These are phyloP conservation scores for Brienomyrus longianalis DNA, from an alignment of 2,113 vertebrate species.

Conservation along the genomic window DNA sequence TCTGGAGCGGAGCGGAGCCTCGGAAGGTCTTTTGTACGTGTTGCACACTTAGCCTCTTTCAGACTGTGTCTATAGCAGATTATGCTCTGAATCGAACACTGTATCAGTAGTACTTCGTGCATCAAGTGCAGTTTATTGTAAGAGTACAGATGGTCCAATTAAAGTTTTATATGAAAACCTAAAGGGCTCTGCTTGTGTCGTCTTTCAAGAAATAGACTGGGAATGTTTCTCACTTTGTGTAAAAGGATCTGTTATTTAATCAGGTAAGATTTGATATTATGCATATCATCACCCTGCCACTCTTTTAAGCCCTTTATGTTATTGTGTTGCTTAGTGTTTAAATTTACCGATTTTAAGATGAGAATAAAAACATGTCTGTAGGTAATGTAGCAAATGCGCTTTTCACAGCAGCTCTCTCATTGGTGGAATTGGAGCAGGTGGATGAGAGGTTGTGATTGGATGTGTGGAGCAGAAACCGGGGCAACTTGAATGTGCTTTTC, in stretches of 20 bases:
- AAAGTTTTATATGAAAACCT: conserved; percentile 41
- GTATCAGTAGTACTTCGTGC: conserved; percentile 28
- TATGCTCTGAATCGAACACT: neutral
- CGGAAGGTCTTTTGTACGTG: conserved; percentile 15
- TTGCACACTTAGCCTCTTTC: neutral
- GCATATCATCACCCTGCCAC: neutral
- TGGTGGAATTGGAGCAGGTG: neutral
- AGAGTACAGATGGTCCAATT: conserved; percentile 28
- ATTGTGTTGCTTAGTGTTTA: neutral
- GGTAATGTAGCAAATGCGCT: neutral
- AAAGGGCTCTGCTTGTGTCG: neutral
- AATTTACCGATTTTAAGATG: neutral
- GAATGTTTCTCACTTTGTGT: neutral
- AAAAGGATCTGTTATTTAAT: neutral
- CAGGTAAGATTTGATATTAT: neutral
- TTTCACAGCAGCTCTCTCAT: neutral
- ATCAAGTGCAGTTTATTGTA: conserved; percentile 30
- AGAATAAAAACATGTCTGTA: neutral
- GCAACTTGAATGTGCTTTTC: neutral
- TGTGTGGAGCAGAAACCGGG: neutral
- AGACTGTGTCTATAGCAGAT: conserved; percentile 6
- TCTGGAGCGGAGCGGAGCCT: neutral
- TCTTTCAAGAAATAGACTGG: neutral
- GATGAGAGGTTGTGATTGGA: neutral
- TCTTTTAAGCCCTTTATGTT: neutral